phyloP scores from a whole-genome alignment of 2,797 vertebrate genomes.

The Decapterus maruadsi region DNA sequence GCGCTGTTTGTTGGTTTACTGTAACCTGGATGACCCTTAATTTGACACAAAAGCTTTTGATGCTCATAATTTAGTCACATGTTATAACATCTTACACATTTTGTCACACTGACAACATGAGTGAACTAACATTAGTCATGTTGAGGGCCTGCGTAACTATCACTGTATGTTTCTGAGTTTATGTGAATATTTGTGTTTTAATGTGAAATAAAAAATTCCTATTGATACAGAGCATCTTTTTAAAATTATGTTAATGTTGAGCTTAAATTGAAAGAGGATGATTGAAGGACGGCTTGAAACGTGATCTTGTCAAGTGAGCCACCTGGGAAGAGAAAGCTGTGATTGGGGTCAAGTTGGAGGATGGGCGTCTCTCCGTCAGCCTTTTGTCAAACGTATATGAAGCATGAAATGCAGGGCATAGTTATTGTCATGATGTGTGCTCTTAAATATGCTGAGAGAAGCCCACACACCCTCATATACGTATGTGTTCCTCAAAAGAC shows the following conservation, averaged over 20 bases:
- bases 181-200: not conserved
- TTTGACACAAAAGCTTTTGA: slow-evolving; percentile 18
- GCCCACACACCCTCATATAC: not conserved
- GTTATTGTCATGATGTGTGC: slow-evolving; percentile 40
- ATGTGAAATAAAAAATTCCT: not conserved
- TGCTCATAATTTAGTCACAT: not conserved
- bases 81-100: not conserved
- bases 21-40: slow-evolving; percentile 34
- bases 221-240: slow-evolving; percentile 2
- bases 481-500: slow-evolving; percentile 17
- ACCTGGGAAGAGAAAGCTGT: slow-evolving; percentile 74
- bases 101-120: not conserved
- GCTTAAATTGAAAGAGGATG: slow-evolving; percentile 4
- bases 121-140: not conserved
- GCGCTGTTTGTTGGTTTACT: slow-evolving; percentile 36
- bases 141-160: not conserved
- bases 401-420: slow-evolving; percentile 23
- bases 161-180: no score
- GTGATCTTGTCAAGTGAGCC: slow-evolving; percentile 76
- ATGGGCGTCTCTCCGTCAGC: slow-evolving; percentile 56
- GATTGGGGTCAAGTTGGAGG: slow-evolving; percentile 58
- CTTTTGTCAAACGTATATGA: slow-evolving; percentile 59
- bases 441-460: slow-evolving; percentile 25
- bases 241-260: not conserved
- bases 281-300: slow-evolving; percentile 55